Conservation (phyloP, 2,888 invertebrate species). For the Patella depressa region DNA sequence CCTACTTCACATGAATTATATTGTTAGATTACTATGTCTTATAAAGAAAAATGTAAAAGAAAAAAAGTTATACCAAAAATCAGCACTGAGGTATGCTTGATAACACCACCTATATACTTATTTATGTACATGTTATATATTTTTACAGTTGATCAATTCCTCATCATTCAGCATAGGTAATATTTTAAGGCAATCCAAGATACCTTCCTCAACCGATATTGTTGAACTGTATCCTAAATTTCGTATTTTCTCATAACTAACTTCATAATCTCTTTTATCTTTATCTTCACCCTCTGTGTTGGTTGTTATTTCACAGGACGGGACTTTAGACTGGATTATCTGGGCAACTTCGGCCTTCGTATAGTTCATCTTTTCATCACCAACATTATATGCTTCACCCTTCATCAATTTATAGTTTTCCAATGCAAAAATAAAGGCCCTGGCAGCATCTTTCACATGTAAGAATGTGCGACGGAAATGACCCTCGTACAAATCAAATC, state of each 20-base stretch:
- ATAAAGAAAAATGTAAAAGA: too few relatives aligned
- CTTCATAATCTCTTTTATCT: conserved; percentile 71
- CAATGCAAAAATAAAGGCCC: conserved; percentile 67
- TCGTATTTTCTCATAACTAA: conserved; percentile 66
- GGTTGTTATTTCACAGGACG: conserved; percentile 57
- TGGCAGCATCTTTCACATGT: conserved; percentile 68
- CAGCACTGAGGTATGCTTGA: too few relatives aligned
- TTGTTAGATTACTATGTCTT: too few relatives aligned
- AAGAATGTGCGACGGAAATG: conserved; percentile 68
- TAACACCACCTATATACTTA: too few relatives aligned
- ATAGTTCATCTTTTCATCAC: conserved; percentile 70
- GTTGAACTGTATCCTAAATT: conserved; percentile 65
- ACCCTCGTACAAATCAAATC: conserved; percentile 68
- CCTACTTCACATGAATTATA: too few relatives aligned
- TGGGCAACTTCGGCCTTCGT: conserved; percentile 66
- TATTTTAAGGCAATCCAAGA: conserved; percentile 62
- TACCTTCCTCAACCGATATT: conserved; percentile 65
- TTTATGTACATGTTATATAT: conserved; percentile 36
- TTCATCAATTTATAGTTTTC: conserved; percentile 63
- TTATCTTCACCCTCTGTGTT: conserved; percentile 65
- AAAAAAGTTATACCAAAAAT: too few relatives aligned
- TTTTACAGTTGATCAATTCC: conserved; percentile 50
- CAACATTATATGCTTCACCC: conserved; percentile 68
- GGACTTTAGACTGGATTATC: conserved; percentile 60
- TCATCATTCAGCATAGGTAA: conserved; percentile 54